phyloP scores from a whole-genome alignment of 1,140 invertebrate species.

The Pseudomyrmex flavicornis region DNA sequence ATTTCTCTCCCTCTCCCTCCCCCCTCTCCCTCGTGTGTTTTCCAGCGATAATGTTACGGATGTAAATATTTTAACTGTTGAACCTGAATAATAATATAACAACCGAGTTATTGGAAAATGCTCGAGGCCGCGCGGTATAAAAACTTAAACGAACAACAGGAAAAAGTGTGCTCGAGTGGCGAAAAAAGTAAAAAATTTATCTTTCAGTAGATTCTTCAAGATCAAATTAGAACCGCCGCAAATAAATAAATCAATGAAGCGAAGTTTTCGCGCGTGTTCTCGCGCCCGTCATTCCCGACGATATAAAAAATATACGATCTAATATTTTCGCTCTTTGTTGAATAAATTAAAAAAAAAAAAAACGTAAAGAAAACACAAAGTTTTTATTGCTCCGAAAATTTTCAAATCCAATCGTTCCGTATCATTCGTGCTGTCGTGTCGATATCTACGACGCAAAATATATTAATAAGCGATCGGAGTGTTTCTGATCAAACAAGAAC shows the following conservation, averaged over 20 bases:
- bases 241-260: slow-evolving; percentile 18
- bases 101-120: slow-evolving; percentile 6
- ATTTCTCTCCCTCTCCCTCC: no score
- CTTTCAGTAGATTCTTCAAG: not conserved
- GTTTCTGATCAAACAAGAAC: slow-evolving; percentile 55
- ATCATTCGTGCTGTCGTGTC: no score
- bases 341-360: not conserved
- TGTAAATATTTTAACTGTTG: slow-evolving; percentile 18
- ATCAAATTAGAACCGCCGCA: not conserved
- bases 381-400: not conserved
- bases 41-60: not conserved
- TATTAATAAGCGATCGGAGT: slow-evolving; percentile 10
- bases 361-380: not conserved
- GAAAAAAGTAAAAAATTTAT: not conserved
- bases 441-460: slow-evolving; percentile 10
- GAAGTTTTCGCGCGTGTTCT: not conserved
- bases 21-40: no score
- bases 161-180: not conserved
- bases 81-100: slow-evolving; percentile 18
- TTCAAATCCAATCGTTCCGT: no score
- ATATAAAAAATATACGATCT: not conserved
- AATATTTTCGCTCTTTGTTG: no score
- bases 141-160: not conserved
- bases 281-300: not conserved
- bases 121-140: not conserved